These are phyloP conservation scores for Phenganax stokvisi DNA, from an alignment of 92 coral and sea anemone species.

Conservation along the genomic window DNA sequence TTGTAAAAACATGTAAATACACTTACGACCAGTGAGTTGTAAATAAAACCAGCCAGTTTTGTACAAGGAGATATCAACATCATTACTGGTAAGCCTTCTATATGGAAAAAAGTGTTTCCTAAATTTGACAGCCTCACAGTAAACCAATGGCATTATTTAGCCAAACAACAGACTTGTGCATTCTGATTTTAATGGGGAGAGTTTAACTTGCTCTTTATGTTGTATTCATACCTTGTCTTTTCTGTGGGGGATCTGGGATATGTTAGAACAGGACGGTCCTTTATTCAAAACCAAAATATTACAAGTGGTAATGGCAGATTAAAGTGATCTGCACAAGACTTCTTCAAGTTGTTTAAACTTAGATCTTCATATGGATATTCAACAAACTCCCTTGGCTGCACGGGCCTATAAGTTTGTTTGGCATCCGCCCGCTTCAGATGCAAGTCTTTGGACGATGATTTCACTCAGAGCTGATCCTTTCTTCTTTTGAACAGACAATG, in stretches of 20 bases:
- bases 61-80: too few relatives aligned
- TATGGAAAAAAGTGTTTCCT: too few relatives aligned
- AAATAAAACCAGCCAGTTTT: too few relatives aligned
- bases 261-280: slow-evolving; percentile 45
- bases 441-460: slow-evolving; percentile 6
- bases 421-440: slow-evolving; percentile 14
- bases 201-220: not conserved
- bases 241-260: slow-evolving; percentile 4
- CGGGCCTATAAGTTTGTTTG: not conserved
- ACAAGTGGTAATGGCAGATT: slow-evolving; percentile 45
- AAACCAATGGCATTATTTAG: too few relatives aligned
- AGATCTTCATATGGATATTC: slow-evolving; percentile 47
- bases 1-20: too few relatives aligned
- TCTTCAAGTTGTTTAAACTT: slow-evolving; percentile 46
- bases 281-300: slow-evolving; percentile 53
- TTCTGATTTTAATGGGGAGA: not conserved
- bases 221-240: not conserved
- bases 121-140: too few relatives aligned
- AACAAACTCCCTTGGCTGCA: slow-evolving; percentile 49
- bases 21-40: too few relatives aligned
- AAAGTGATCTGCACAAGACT: slow-evolving; percentile 52
- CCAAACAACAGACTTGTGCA: too few relatives aligned
- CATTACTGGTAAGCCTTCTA: too few relatives aligned
- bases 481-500: slow-evolving; percentile 23
- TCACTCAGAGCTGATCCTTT: slow-evolving; percentile 25